Evolutionary conservation across 2,888 invertebrate species (phyloP).

Genomic region (Pyrgus malvae): DNA sequence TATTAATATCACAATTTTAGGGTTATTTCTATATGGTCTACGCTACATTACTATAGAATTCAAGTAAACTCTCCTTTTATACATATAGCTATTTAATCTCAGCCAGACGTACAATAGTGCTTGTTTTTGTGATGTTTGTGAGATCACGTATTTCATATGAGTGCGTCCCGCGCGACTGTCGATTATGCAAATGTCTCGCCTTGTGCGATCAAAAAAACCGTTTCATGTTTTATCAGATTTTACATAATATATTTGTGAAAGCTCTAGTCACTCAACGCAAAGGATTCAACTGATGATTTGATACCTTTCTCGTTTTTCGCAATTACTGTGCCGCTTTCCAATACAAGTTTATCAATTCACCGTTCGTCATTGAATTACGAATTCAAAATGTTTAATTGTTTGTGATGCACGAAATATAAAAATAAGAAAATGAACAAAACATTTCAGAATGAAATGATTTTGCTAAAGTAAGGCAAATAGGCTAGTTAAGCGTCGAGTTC

Average conservation of each 20-base stretch:
- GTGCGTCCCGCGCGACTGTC: neutral
- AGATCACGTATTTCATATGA: neutral
- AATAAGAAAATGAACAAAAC: neutral
- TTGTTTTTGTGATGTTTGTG: too few species aligned
- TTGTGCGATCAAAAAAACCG: neutral
- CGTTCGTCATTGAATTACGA: neutral
- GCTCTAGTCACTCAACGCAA: neutral
- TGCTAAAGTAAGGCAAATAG: slow-evolving; percentile 11
- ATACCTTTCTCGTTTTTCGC: neutral
- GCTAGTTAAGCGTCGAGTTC: slow-evolving; percentile 19
- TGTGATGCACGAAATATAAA: neutral
- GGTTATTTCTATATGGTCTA: too few species aligned
- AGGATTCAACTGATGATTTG: neutral
- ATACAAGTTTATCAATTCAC: neutral
- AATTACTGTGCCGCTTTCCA: neutral
- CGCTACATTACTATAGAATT: too few species aligned
- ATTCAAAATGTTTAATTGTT: neutral
- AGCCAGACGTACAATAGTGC: too few species aligned
- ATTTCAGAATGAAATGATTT: neutral
- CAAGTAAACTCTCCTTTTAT: too few species aligned
- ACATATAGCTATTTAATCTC: too few species aligned
- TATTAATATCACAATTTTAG: too few species aligned
- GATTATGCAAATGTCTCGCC: neutral
- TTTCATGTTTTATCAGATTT: neutral
- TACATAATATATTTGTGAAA: neutral